Evolutionary conservation across 2,113 vertebrate species (phyloP).

Genomic region (Acinonyx jubatus): DNA sequence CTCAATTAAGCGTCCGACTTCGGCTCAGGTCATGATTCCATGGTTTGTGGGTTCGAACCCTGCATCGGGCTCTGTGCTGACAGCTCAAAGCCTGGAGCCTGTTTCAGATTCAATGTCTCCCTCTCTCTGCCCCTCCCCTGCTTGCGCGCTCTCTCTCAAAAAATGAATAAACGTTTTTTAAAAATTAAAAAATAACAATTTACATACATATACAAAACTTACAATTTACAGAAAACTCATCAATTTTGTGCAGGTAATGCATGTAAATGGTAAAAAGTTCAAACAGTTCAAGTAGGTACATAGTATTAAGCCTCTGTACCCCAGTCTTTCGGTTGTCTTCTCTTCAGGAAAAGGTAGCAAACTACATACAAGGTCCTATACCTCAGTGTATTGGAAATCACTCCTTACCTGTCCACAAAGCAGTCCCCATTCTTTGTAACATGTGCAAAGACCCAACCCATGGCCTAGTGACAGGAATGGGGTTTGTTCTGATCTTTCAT

Average conservation of each 20-base stretch:
- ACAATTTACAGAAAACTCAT: background rate
- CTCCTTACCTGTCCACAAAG: background rate
- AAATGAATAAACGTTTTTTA: no score
- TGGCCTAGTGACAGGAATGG: background rate
- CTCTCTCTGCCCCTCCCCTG: no score
- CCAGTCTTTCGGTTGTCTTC: no score
- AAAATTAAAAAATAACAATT: no score
- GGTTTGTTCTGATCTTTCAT: rapidly evolving
- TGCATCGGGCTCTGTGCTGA: no score
- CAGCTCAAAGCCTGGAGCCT: no score
- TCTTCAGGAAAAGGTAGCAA: background rate
- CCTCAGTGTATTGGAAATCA: background rate
- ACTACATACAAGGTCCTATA: background rate
- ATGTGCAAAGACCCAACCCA: background rate
- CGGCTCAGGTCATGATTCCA: no score
- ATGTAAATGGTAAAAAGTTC: background rate
- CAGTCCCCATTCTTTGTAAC: background rate
- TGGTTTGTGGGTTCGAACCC: no score
- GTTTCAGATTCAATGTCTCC: no score
- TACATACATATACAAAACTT: background rate
- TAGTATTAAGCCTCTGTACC: no score
- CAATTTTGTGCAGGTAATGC: background rate
- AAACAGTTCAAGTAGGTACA: background rate
- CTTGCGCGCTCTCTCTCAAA: no score
- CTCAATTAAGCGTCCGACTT: no score